phyloP scores from a whole-genome alignment of 2,113 vertebrate genomes.

The Megaceryle maxima region DNA sequence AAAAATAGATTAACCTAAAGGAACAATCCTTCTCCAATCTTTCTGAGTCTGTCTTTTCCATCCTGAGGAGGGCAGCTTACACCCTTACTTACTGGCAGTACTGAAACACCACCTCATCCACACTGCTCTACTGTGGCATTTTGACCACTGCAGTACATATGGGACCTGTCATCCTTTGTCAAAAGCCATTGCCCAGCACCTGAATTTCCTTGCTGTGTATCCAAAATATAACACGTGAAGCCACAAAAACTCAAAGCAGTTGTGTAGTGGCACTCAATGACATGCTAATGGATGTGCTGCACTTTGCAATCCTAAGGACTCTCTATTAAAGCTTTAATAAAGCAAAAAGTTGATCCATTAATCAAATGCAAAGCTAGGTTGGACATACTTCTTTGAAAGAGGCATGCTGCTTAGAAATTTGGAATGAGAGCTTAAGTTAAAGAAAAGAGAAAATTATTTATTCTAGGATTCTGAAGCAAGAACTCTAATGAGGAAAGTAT shows the following conservation, averaged over 20 bases:
- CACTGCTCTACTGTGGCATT: accelerated
- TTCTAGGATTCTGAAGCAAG: neutral
- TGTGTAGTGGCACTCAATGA: neutral
- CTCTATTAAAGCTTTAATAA: neutral
- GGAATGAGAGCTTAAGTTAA: neutral
- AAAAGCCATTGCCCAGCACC: neutral
- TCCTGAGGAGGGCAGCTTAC: neutral
- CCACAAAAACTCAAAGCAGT: neutral
- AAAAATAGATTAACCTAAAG: neutral
- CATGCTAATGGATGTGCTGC: neutral
- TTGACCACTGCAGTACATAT: neutral
- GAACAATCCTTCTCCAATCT: neutral
- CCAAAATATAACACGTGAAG: neutral
- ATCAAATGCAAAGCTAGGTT: neutral
- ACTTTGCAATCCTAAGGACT: neutral
- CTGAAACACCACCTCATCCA: accelerated
- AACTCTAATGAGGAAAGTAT: neutral
- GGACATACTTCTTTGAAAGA: neutral
- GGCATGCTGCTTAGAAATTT: neutral
- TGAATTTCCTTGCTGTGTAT: neutral
- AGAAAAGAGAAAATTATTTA: neutral
- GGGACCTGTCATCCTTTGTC: neutral
- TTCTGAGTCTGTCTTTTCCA: neutral
- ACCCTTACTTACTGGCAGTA: neutral
- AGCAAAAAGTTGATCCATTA: neutral